A percentile compares a stretch with the other conserved stretches of the same genome.
phyloP scores from a whole-genome alignment of 2,113 vertebrate genomes.

The Sigmodon hispidus region DNA sequence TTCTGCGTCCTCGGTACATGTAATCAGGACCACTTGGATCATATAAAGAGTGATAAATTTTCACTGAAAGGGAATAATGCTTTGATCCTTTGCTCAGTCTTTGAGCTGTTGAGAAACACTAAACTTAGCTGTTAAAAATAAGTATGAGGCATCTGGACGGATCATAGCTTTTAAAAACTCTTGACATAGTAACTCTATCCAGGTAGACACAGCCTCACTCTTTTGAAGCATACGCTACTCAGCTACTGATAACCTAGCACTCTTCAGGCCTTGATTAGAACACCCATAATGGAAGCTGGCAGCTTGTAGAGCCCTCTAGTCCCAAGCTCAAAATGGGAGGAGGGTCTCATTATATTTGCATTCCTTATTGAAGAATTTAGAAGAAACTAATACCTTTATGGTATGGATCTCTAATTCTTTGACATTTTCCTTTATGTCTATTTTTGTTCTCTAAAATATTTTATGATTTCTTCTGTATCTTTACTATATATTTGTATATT shows the following conservation, averaged over 20 bases:
- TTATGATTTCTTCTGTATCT: neutral
- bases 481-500: neutral
- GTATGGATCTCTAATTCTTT: neutral
- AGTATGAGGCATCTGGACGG: neutral
- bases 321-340: neutral
- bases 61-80: neutral
- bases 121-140: constrained; percentile 50
- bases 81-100: constrained; percentile 38
- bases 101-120: constrained; percentile 46
- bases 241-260: neutral
- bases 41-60: constrained; percentile 27
- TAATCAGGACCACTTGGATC: neutral
- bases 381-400: constrained; percentile 5
- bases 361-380: neutral
- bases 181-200: constrained; percentile 19
- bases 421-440: neutral
- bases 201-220: neutral
- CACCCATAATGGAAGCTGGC: neutral
- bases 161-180: neutral
- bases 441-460: no score
- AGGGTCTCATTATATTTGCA: neutral
- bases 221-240: constrained; percentile 1
- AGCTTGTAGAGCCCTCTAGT: neutral
- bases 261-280: neutral
- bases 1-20: neutral